These are phyloP conservation scores for Parauchenoglanis ngamensis DNA, from an alignment of 2,797 vertebrate species.

Conservation along the genomic window DNA sequence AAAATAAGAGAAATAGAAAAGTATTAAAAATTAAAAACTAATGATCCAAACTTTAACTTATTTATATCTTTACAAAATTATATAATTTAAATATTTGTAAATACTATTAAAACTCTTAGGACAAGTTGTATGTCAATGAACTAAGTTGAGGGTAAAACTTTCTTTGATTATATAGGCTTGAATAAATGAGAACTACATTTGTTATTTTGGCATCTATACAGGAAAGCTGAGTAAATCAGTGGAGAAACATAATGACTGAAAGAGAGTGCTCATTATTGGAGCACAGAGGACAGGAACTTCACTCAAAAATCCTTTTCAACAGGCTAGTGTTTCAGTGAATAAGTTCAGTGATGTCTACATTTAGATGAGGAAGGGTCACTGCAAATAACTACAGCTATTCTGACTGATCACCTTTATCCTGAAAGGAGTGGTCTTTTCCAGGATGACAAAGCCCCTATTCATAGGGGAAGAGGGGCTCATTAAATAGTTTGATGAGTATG, in stretches of 20 bases:
- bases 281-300: neutral
- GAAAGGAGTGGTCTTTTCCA: neutral
- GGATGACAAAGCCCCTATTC: neutral
- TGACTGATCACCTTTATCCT: neutral
- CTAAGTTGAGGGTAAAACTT: too few species aligned
- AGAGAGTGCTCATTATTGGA: neutral
- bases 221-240: neutral
- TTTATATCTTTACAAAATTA: neutral
- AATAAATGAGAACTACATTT: neutral
- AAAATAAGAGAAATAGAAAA: neutral
- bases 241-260: neutral
- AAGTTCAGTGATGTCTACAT: neutral
- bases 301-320: constrained; percentile 4
- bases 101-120: neutral
- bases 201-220: neutral
- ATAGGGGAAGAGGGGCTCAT: neutral
- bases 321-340: neutral
- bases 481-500: neutral
- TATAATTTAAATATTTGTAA: neutral
- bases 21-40: neutral
- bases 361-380: neutral
- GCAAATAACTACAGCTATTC: neutral
- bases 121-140: neutral
- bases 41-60: neutral
- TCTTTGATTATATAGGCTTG: neutral